Conservation (phyloP, 2,113 vertebrate genomes). For the Limanda limanda region DNA sequence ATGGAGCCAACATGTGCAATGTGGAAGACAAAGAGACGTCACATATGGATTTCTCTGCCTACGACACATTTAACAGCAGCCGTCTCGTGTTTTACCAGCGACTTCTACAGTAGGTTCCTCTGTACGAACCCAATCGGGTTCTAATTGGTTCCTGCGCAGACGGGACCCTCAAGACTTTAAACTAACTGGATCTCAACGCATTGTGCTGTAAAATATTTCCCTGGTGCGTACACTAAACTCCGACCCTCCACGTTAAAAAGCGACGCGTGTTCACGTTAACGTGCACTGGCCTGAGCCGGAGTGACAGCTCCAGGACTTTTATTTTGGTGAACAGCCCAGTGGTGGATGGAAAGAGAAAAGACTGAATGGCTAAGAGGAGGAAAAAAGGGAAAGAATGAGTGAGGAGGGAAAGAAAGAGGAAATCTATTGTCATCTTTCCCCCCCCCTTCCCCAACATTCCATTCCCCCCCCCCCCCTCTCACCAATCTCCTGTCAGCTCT, state of each 20-base stretch:
- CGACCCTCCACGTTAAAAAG: neutral
- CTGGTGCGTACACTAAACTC: neutral
- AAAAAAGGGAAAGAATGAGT: slow-evolving; percentile 20
- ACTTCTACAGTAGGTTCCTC: no score
- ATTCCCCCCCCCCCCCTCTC: neutral
- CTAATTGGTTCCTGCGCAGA: no score
- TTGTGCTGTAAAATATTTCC: neutral
- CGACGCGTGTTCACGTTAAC: neutral
- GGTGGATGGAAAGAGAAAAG: neutral
- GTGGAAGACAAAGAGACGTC: no score
- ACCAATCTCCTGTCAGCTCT: slow-evolving; percentile 48
- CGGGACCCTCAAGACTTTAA: no score
- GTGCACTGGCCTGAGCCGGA: neutral
- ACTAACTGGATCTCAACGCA: no score
- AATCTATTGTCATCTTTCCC: slow-evolving; percentile 55
- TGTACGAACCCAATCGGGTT: no score
- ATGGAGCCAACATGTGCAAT: no score
- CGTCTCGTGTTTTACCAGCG: no score
- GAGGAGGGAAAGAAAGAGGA: slow-evolving; percentile 46
- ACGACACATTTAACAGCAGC: no score
- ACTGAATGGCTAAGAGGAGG: neutral
- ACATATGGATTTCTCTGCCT: no score
- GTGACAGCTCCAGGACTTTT: neutral
- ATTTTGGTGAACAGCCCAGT: neutral
- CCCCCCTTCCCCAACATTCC: neutral